Base-by-base conservation (phyloP, 1,140 invertebrate genomes). In the Calycopis cecrops region DNA sequence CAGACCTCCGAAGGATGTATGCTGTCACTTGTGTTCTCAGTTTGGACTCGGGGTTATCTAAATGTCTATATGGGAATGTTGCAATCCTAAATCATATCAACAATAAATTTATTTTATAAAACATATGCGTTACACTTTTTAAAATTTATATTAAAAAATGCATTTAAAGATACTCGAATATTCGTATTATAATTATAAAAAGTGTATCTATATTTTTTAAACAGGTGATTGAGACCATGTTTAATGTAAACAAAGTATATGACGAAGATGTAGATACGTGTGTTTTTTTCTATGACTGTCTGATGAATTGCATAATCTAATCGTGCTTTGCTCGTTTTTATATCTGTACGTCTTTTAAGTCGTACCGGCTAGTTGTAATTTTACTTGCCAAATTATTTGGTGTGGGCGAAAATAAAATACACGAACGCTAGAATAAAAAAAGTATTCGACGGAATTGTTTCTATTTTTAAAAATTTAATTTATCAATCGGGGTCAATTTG, bases 1-100 rank as follows among this genome's bases (percentile, higher is more conserved):
- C 21, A 28, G 21, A 28, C 21, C 6, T 28, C 21, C n/a, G n/a
- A n/a, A n/a, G n/a, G n/a, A n/a, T n/a, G 6, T 28, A 28, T 28
- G 21, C 21, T 28, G 21, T 28, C 7, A 9, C 11, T 16, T 35
- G 28, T 35, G 40, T 54, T 34, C 38, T 44, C 38, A 34, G 33
- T 35, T 35, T 33, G 16, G 40, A 38, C 52, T 9, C 33, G 52
- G 52, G 40, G 21, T 50, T 28, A 50, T 28, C 33, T 14, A 35
- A 50, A 42, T 52, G 18, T 53, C 21, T 53, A 44, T 34, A 55
- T 52, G 55, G 68, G 68, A 54, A 61, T 53, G 68, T 69, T 71
- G 68, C 69, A 70, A 71, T 68, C 67, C 62, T 67, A 65, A 67
- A 65, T 73, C 76, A 77, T 79, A 79, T 79, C 76, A 79, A 67